Evolutionary conservation across 2,797 vertebrate genomes (phyloP).

Genomic region (Artibeus lituratus): DNA sequence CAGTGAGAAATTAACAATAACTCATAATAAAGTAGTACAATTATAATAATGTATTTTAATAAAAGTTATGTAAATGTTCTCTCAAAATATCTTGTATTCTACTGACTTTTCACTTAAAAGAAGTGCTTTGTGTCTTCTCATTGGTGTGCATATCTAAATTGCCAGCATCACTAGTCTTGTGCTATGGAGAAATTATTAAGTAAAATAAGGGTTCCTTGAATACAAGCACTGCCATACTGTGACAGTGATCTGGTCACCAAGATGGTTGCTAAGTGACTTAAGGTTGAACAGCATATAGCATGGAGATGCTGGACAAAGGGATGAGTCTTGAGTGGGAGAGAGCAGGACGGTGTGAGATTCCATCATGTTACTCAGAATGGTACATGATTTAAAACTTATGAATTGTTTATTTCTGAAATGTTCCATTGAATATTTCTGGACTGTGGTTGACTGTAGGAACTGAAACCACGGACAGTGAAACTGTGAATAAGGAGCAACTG

Average conservation of each 20-base stretch:
- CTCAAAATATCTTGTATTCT: not conserved
- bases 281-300: not conserved
- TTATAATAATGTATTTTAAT: not conserved
- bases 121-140: not conserved
- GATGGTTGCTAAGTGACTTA: not conserved
- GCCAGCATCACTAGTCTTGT: not conserved
- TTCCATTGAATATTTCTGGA: not conserved
- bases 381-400: not conserved
- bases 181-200: not conserved
- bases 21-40: not conserved
- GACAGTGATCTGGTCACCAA: not conserved
- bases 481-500: not conserved
- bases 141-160: not conserved
- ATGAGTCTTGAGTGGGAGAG: not conserved
- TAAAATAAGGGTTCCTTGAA: not conserved
- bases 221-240: not conserved
- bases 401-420: not conserved
- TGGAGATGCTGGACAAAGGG: not conserved
- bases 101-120: not conserved
- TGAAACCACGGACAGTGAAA: not conserved
- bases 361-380: not conserved
- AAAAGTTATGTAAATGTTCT: not conserved
- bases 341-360: not conserved
- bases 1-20: not conserved
- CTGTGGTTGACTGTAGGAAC: not conserved